Base-by-base conservation (phyloP, 2,797 vertebrate species). In the Apogon talboti region DNA sequence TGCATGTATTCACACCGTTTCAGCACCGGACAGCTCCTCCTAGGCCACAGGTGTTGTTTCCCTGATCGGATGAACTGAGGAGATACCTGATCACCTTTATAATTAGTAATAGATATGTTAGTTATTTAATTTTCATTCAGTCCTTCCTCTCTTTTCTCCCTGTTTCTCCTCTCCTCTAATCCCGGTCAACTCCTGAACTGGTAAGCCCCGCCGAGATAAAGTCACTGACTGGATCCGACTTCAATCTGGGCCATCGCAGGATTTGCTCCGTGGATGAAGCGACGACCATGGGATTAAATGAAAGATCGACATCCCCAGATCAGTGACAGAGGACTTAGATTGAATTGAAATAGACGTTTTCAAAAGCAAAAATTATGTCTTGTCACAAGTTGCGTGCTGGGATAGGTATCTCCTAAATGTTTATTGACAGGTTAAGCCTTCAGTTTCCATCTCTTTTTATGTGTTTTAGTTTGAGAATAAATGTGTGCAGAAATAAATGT, bases 161-260 rank as follows among this genome's bases (percentile, higher is more conserved):
- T 16, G 37, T 40, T 15, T 12, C 42, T 15, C 49, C 30, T 44
- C 21, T 24, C 1, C 64, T 37, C 49, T 92, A 90, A 92, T 91
- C 89, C 79, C 52, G 52, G 82, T 82, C 80, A 79, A 74, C 40
- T 89, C 82, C 71, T 85, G 78, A 79, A 86, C 83, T 81, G 66
- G 76, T 89, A 91, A 81, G 81, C 83, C 79, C 75, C 78, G 42
- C 69, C 47, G 59, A 81, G 83, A 85, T 92, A 83, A 86, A 89
- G 83, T 88, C 87, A 77, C 84, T 81, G 87, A 85, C 86, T 83
- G 87, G 82, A 63, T 62, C 62, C 50, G 14, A 81, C 91, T 83
- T 83, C 83, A 93, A 95, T 93, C 91, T 94, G 91, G 93, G 94
- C 71, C 94, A 94, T 78, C 72, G 79, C 79, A 79, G 93, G 94